Evolutionary conservation across 2,113 vertebrate genomes (phyloP), one percentile per base, ranked within the genome.

Genomic region (Gallinago paraguaiae): DNA sequence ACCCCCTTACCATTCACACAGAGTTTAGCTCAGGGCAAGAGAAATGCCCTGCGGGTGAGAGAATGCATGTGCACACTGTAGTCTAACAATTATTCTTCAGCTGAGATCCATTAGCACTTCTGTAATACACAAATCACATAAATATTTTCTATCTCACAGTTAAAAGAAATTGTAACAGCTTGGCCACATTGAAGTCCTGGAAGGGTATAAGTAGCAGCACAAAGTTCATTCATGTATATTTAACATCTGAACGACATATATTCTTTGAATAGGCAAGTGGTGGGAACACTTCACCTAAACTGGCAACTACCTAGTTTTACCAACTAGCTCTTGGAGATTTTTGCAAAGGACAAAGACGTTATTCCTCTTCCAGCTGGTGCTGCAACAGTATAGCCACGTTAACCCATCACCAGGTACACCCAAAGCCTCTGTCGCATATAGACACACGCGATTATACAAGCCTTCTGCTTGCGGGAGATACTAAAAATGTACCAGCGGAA

Each of bases 401-500:
- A 72, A 59, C 80, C 76, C 94, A 70, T 82, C 81, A 45, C 43
- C 90, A 97, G 96, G 89, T 97, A 96, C 83, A 65, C 31, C 78
- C 71, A 94, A 64, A 93, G 83, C 75, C 86, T 57, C 87, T 46
- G 90, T 92, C 79, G 72, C 80, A 88, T 61, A 41, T 5, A 94
- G 48, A 50, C 60, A 82, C 81, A 45, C 3, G 88, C 88, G 76
- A 88, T 43, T 86, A 93, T n/a, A 95, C 92, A 93, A 94, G 80
- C 78, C 88, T 74, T 54, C 79, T 94, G 90, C 93, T 86, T 41
- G 59, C 86, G 76, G 51, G 77, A 96, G 90, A 95, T 82, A 79
- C 70, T 92, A 85, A 89, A 92, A 97, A 93, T 86, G 89, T 84
- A 94, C 94, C 81, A 60, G 89, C 82, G 93, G 86, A 89, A 94